These are phyloP conservation scores for Sycobia sp. DNA, from an alignment of 1,140 invertebrate genomes.

Conservation along the genomic window DNA sequence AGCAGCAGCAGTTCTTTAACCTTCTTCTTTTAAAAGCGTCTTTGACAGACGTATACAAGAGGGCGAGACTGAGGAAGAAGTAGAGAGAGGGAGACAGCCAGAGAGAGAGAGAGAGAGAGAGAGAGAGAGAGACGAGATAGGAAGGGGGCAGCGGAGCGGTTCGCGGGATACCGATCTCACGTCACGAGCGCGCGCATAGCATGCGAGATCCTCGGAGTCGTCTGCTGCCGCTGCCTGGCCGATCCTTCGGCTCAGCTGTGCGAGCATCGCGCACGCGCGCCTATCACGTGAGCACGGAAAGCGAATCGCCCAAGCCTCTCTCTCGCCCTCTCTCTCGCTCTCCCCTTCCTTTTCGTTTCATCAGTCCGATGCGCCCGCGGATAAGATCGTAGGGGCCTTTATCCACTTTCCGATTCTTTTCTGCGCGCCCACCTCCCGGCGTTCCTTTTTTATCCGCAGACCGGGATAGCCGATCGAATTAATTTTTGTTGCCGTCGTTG, in stretches of 20 bases:
- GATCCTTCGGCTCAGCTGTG: neutral
- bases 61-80: too few species aligned
- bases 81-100: too few species aligned
- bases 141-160: neutral
- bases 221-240: neutral
- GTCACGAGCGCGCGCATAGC: slow-evolving; percentile 22
- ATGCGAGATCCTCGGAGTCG: slow-evolving; percentile 6
- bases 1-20: too few species aligned
- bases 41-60: neutral
- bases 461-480: too few species aligned
- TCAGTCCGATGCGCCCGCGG: slow-evolving; percentile 12
- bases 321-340: too few species aligned
- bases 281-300: too few species aligned
- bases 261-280: too few species aligned
- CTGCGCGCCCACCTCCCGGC: too few species aligned
- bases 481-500: too few species aligned
- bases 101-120: too few species aligned
- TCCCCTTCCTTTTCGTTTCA: slow-evolving; percentile 23
- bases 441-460: too few species aligned
- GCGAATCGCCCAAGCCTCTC: too few species aligned
- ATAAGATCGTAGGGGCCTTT: neutral
- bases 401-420: neutral
- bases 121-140: neutral
- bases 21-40: slow-evolving; percentile 4
- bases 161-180: slow-evolving; percentile 19